These are phyloP conservation scores for Poeciliopsis prolifica DNA, from an alignment of 2,113 vertebrate species.

Conservation along the genomic window DNA sequence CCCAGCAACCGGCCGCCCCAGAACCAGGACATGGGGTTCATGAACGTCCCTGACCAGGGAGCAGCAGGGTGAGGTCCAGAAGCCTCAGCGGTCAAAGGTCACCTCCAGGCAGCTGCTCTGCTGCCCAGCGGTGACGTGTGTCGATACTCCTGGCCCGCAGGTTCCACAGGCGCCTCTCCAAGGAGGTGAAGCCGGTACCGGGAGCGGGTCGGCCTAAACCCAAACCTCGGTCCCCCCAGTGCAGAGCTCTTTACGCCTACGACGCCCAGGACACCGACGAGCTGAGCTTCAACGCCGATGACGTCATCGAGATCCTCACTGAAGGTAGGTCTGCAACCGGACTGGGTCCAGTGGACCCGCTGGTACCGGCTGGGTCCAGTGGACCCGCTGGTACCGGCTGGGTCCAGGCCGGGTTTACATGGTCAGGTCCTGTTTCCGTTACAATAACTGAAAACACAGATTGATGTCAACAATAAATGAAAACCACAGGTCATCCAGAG, in stretches of 20 bases:
- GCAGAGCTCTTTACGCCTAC: constrained; percentile 84
- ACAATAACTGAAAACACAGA: too few species aligned
- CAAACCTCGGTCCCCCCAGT: constrained; percentile 77
- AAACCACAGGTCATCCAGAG: too few species aligned
- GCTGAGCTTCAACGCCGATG: constrained; percentile 84
- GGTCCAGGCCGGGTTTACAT: too few species aligned
- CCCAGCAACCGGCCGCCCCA: constrained; percentile 2
- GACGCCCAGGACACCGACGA: constrained; percentile 88
- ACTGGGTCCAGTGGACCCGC: background rate
- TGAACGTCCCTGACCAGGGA: constrained; percentile 85
- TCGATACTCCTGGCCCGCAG: constrained; percentile 55
- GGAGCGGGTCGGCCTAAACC: constrained; percentile 81
- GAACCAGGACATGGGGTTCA: constrained; percentile 80
- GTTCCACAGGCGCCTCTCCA: constrained; percentile 79
- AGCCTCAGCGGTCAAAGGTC: background rate
- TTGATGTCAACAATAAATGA: too few species aligned
- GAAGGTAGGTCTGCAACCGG: constrained; percentile 70
- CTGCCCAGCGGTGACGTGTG: background rate
- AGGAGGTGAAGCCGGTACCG: constrained; percentile 81
- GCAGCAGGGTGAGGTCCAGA: constrained; percentile 80
- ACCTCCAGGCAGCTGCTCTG: background rate
- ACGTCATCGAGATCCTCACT: constrained; percentile 81
- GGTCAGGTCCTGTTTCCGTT: too few species aligned
- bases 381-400: background rate
- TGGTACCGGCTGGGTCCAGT: too few species aligned